Base-by-base conservation (phyloP, 2,113 vertebrate species). In the Cheirogaleus medius region DNA sequence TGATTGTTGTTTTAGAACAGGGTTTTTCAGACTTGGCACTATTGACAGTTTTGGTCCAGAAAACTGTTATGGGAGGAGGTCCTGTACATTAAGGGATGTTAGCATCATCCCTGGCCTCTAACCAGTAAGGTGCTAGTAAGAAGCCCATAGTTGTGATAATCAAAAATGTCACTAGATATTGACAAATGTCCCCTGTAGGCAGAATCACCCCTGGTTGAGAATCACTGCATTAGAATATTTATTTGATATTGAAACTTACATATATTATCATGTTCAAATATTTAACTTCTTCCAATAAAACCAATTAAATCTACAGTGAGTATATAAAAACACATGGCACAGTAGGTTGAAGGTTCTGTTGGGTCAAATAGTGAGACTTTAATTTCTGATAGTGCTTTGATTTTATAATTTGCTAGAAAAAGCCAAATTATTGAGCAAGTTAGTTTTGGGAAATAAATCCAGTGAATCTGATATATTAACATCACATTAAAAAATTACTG, bases 341-440 rank as follows among this genome's bases (percentile, higher is more conserved):
- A 69, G 5, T 9, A 78, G 18, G 17, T 8, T 81, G 29, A 76
- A 89, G 34, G 1, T 74, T 69, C 42, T 83, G 2, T 52, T 91
- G 60, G 39, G 11, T 71, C 76, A 76, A 49, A 60, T 84, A 90
- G 52, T 66, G n/a, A 93, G 56, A 92, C 32, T 80, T 69, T 63
- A 58, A 77, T 9, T 87, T 86, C 23, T 77, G 14, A 20, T 56
- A 47, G 23, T 49, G 47, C 25, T 5, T 73, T 81, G 20, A 25
- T 88, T 95, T 92, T 81, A 12, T 74, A 56, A 90, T 90, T 47
- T 93, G 32, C 63, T 92, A 95, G 21, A 66, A 78, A 90, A 90
- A 58, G 20, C 15, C 54, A 73, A 91, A 29, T 64, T 64, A 34
- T 54, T 80, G 42, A 81, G 13, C 18, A 63, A 37, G 82, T 95